Percentiles rank a stretch among this genome's conserved stretches.
Conservation (phyloP, 2,888 invertebrate species). For the Lordiphosa andalusiaca region DNA sequence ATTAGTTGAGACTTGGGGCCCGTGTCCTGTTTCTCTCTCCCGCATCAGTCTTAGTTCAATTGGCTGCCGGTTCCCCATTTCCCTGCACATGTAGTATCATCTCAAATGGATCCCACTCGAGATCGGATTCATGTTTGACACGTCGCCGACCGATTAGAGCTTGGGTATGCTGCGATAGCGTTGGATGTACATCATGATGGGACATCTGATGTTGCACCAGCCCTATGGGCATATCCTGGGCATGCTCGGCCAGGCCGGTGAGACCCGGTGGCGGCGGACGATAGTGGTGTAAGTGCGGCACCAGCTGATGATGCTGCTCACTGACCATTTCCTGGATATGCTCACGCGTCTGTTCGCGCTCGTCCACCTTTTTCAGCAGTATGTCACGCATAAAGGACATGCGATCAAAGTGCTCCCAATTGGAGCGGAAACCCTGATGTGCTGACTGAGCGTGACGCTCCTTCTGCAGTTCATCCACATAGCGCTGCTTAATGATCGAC, state of each 20-base stretch:
- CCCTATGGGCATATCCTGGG: conserved; percentile 68
- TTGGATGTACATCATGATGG: conserved; percentile 47
- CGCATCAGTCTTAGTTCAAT: conserved; percentile 62
- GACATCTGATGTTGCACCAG: conserved; percentile 60
- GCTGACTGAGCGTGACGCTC: conserved; percentile 73
- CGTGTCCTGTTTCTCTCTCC: background rate
- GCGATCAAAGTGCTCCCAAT: conserved; percentile 78
- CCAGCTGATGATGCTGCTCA: conserved; percentile 69
- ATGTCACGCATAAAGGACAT: conserved; percentile 77
- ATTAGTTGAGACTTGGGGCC: background rate
- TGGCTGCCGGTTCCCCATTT: conserved; percentile 69
- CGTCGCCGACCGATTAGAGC: conserved; percentile 44
- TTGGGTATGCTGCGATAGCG: conserved; percentile 38
- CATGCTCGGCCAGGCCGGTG: conserved; percentile 55
- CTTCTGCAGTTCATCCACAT: conserved; percentile 76
- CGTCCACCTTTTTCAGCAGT: conserved; percentile 74
- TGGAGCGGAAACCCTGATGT: conserved; percentile 72
- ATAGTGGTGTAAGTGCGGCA: conserved; percentile 56
- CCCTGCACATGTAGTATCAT: conserved; percentile 78
- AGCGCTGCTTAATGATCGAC: conserved; percentile 77
- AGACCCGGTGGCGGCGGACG: conserved; percentile 33
- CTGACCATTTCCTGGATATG: conserved; percentile 78
- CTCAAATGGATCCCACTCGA: conserved; percentile 78
- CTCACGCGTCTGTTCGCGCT: conserved; percentile 77
- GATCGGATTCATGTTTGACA: conserved; percentile 74